Base-by-base conservation (phyloP, 2,113 vertebrate species). In the Sturnira hondurensis region DNA sequence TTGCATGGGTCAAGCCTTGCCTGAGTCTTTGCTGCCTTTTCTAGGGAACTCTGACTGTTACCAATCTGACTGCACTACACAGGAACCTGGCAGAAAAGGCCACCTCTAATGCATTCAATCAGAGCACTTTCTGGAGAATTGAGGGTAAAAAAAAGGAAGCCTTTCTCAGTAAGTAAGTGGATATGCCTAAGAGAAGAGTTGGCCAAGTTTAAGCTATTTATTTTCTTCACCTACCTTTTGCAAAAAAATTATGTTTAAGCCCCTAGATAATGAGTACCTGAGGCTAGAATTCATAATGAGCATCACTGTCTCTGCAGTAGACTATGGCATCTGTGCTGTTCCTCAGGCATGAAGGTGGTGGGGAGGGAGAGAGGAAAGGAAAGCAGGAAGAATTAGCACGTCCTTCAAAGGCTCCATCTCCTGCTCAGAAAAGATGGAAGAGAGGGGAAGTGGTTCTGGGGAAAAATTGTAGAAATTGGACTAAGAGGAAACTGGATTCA, bases 111-210 rank as follows among this genome's bases (percentile, higher is more conserved):
- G 97, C 80, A 4, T 99, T 99, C 97, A 99, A 99, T 94, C 99
- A 0, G 98, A 98, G 54, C 99, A 99, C 96, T 99, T 99, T 96
- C 97, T 99, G 98, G 99, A 99, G 77, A 98, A 99, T 12, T 98
- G 99, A 78, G 98, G 99, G 99, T 96, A 98, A 98, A 87, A 99
- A 97, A 94, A 98, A 93, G 81, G 99, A 99, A 4, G 98, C 98
- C 90, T 20, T 99, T 99, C 98, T 99, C 99, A 95, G 97, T 98
- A 98, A 99, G 99, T 88, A 99, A 98, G 58, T 98, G 99, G 4
- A 91, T 86, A 1, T 99, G 99, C 96, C 98, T 98, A 15, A 99
- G 99, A 0, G 99, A 99, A 96, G 63, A 98, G 68, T 93, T 99
- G 95, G 99, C 99, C 0, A 98, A 98, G 50, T 87, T 98, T 1